Conservation (phyloP, 1,140 invertebrate genomes). For the Drosophila kikkawai region DNA sequence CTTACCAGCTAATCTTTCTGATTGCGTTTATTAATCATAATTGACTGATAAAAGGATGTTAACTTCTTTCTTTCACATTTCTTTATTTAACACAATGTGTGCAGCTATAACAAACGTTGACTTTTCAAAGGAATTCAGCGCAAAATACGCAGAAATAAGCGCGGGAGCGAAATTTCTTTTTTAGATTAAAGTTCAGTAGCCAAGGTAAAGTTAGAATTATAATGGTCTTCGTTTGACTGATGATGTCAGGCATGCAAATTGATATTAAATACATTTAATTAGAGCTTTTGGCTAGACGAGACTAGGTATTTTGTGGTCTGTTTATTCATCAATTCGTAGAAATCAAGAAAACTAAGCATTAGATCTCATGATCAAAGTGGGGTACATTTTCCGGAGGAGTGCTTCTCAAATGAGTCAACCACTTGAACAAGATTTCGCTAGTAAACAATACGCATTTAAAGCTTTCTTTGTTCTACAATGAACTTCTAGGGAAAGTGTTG, state of each 20-base stretch:
- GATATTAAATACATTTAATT: slow-evolving; percentile 12
- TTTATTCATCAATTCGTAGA: slow-evolving; percentile 6
- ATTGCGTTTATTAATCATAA: slow-evolving; percentile 40
- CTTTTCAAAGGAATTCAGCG: slow-evolving; percentile 15
- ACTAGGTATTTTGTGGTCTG: background rate
- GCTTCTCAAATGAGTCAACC: background rate
- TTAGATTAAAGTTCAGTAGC: slow-evolving; percentile 25
- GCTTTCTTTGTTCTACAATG: slow-evolving; percentile 1
- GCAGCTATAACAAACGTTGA: background rate
- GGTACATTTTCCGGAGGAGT: background rate
- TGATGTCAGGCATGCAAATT: slow-evolving; percentile 40
- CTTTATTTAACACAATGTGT: slow-evolving; percentile 15
- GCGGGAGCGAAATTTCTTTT: slow-evolving; percentile 9
- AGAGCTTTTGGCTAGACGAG: slow-evolving; percentile 6
- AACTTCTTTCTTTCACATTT: slow-evolving; percentile 4
- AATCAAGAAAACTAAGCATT: background rate
- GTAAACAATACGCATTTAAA: slow-evolving; percentile 8
- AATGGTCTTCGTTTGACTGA: background rate
- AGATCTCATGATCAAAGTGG: background rate
- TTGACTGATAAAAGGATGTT: slow-evolving; percentile 31
- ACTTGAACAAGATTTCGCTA: slow-evolving; percentile 11
- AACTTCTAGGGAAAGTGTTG: slow-evolving; percentile 17
- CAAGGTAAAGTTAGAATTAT: slow-evolving; percentile 9
- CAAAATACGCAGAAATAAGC: slow-evolving; percentile 13
- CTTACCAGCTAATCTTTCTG: slow-evolving; percentile 20